These are phyloP conservation scores for Leucoma salicis DNA, from an alignment of 2,888 invertebrate genomes.

Conservation along the genomic window DNA sequence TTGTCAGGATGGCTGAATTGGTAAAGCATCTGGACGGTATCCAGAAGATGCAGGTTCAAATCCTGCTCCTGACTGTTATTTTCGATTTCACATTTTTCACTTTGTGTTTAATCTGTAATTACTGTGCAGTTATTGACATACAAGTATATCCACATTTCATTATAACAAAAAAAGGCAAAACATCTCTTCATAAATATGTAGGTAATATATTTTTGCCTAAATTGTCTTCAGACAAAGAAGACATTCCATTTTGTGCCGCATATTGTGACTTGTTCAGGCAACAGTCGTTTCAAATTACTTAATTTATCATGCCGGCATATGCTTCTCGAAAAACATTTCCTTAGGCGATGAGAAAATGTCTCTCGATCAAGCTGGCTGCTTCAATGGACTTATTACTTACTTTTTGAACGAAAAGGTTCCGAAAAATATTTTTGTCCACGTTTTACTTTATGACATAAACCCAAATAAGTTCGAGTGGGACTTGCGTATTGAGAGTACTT, in stretches of 20 bases:
- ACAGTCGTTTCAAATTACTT: slow-evolving; percentile 58
- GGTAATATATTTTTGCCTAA: slow-evolving; percentile 8
- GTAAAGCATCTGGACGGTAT: too few species aligned
- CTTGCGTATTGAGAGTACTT: slow-evolving; percentile 8
- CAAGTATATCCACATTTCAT: not conserved
- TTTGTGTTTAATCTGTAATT: too few species aligned
- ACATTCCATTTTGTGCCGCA: slow-evolving; percentile 27
- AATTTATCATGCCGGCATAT: slow-evolving; percentile 62
- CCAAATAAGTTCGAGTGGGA: too few species aligned
- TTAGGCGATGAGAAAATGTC: slow-evolving; percentile 35
- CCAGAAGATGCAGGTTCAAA: too few species aligned
- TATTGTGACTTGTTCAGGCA: slow-evolving; percentile 27
- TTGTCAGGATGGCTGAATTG: too few species aligned
- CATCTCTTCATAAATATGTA: slow-evolving; percentile 10
- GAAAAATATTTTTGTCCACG: not conserved
- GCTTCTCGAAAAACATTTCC: slow-evolving; percentile 50
- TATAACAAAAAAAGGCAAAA: slow-evolving; percentile 4
- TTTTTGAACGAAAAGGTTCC: not conserved
- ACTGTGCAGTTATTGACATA: not conserved
- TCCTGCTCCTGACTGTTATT: too few species aligned
- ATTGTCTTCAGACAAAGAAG: slow-evolving; percentile 15
- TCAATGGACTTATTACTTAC: not conserved
- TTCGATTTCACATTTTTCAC: too few species aligned
- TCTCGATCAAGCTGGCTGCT: slow-evolving; percentile 3
- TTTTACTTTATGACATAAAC: not conserved